Evolutionary conservation across 2,888 invertebrate species (phyloP).

Genomic region (Pachliopta kotzebuea): DNA sequence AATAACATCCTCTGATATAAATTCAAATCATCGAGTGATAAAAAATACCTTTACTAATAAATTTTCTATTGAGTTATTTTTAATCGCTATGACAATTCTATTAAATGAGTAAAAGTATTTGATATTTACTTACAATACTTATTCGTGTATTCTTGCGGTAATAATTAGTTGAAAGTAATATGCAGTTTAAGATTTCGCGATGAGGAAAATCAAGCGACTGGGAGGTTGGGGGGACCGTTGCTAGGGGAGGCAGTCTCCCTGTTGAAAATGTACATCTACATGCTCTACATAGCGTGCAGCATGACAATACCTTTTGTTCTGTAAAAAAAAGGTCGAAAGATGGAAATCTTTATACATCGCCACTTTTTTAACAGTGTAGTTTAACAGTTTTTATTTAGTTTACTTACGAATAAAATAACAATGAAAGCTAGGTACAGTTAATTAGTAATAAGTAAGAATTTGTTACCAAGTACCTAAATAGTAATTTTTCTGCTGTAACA

Average conservation of each 20-base stretch:
- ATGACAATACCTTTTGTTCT: constrained; percentile 21
- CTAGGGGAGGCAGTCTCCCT: constrained; percentile 6
- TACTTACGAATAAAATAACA: no score
- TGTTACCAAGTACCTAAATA: no score
- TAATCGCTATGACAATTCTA: no score
- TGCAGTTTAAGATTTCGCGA: not conserved
- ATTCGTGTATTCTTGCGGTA: not conserved
- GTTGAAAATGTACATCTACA: constrained; percentile 6
- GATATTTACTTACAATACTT: not conserved
- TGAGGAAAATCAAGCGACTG: not conserved
- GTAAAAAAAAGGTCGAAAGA: constrained; percentile 5
- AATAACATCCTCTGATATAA: no score
- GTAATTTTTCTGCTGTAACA: no score
- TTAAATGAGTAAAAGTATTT: not conserved
- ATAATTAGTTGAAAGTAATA: not conserved
- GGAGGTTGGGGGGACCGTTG: not conserved
- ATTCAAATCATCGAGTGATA: no score
- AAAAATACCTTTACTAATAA: no score
- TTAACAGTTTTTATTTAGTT: no score
- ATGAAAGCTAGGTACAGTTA: no score
- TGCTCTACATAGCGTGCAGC: not conserved
- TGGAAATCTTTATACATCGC: not conserved
- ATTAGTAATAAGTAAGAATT: no score
- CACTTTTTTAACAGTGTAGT: not conserved
- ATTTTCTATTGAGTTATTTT: no score